Base-by-base conservation (phyloP, 2,113 vertebrate genomes). In the Pionites leucogaster region DNA sequence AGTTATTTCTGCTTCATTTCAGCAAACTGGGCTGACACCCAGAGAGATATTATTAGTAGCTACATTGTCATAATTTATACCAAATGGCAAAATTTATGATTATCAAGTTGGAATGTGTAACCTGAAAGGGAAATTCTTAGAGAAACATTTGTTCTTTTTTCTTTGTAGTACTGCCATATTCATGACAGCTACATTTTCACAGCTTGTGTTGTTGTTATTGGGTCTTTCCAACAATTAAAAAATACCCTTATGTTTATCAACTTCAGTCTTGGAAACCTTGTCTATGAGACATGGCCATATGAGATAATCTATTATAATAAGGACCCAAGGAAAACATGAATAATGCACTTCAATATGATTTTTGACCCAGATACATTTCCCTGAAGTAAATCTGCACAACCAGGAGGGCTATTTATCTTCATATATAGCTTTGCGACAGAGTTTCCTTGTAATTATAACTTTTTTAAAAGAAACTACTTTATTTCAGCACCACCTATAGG, bases 401-500 rank as follows among this genome's bases (percentile, higher is more conserved):
- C 23, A 47, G 37, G 11, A 47, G 8, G 22, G 7, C 9, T 39
- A 7, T 11, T 11, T 28, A 1, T 42, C 11, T 60, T 35, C 35
- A 16, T 10, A 31, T 7, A 15, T 8, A 74, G 28, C 19, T 83
- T 65, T 77, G 49, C 37, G 17, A 11, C 9, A 64, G 28, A 39
- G 22, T 53, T 17, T 9, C 33, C 59, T 31, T 17, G 33, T 14
- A 37, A 13, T 13, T 60, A 23, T 5, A 17, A 9, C 5, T 53
- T 60, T 68, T 74, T 25, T 13, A 9, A 57, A 57, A 39, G 50
- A 31, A 88, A 82, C 6, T 6, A 6, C 55, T 91, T 47, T 93
- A 77, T 94, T 92, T 90, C 88, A 95, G 93, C 96, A 90, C 96
- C 96, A 92, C 31, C 96, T 97, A 71, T 35, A 72, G 95, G 65